phyloP scores from a whole-genome alignment of 2,113 vertebrate genomes.

The Ahaetulla prasina region DNA sequence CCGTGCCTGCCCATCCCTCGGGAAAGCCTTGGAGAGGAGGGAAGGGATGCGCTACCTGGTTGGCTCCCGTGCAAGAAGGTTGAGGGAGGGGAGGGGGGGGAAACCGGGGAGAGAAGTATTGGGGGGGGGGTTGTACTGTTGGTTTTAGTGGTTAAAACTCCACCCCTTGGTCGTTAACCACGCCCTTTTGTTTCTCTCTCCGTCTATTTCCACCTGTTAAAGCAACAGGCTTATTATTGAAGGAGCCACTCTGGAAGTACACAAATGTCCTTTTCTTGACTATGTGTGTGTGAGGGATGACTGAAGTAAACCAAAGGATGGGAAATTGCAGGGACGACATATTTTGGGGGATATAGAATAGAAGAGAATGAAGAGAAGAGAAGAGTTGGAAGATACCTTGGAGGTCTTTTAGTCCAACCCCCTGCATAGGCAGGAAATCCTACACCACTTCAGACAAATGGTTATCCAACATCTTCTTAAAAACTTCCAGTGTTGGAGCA shows the following conservation, averaged over 20 bases:
- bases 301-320: background rate
- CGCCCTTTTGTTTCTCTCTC: background rate
- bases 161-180: background rate
- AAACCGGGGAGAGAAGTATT: background rate
- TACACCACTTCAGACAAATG: no score
- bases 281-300: no score
- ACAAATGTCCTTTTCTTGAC: no score
- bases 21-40: no score
- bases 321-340: background rate
- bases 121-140: background rate
- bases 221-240: background rate
- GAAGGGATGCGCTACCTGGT: background rate
- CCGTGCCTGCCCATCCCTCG: background rate
- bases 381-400: no score
- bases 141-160: background rate
- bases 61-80: background rate
- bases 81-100: background rate
- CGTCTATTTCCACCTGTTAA: background rate
- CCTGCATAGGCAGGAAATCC: no score
- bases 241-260: background rate
- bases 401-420: no score
- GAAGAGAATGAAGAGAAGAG: no score
- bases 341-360: fast-evolving
- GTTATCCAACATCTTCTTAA: no score
- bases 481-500: no score